These are phyloP conservation scores for Cinclus mexicanus DNA, from an alignment of 2,113 vertebrate species.

Conservation along the genomic window DNA sequence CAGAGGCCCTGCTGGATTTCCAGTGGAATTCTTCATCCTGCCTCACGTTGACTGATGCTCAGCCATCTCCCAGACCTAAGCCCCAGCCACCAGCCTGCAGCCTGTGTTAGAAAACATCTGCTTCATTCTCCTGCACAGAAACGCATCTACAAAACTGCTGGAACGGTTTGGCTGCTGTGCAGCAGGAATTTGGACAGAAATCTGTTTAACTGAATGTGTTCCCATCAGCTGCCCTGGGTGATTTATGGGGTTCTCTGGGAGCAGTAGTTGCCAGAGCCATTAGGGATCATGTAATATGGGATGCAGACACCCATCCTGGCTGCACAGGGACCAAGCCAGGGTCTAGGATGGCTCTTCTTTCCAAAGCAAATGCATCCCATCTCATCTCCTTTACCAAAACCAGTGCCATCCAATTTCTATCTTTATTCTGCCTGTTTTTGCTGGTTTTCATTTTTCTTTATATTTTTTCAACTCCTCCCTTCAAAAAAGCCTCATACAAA, in stretches of 20 bases:
- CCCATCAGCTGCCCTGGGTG: accelerated
- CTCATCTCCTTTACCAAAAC: not conserved
- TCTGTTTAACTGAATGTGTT: accelerated
- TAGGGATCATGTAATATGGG: not conserved
- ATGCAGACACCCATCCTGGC: not conserved
- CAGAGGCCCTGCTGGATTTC: not conserved
- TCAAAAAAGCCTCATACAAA: not conserved
- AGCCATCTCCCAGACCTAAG: not conserved
- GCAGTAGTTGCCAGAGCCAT: not conserved
- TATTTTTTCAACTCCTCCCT: not conserved
- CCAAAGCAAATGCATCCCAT: not conserved
- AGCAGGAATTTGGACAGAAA: not conserved
- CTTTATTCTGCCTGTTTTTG: not conserved
- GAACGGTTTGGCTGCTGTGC: not conserved
- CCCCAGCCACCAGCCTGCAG: not conserved
- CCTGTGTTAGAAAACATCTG: not conserved
- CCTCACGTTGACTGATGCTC: accelerated
- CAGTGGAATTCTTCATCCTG: not conserved
- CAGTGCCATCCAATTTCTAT: not conserved
- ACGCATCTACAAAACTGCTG: not conserved
- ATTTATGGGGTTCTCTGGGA: not conserved
- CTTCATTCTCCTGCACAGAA: not conserved
- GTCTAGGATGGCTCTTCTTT: not conserved
- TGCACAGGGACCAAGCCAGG: not conserved
- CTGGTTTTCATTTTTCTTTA: accelerated